Conservation (phyloP, 2,888 invertebrate species). For the Scotopteryx bipunctaria region DNA sequence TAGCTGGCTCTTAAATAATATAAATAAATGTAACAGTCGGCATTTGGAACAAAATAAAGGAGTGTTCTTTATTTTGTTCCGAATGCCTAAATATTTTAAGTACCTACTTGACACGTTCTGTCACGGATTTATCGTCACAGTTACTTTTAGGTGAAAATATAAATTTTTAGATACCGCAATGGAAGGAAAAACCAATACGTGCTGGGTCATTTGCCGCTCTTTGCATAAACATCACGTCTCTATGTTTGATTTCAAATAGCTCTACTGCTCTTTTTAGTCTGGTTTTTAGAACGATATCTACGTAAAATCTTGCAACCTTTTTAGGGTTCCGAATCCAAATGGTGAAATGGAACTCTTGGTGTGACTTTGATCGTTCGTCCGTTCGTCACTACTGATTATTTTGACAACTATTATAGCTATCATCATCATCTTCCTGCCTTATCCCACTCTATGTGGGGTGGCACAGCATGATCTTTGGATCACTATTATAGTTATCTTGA, state of each 20-base stretch:
- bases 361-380: too few species aligned
- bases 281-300: background rate
- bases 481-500: too few species aligned
- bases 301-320: background rate
- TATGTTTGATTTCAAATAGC: slow-evolving; percentile 29
- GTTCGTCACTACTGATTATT: too few species aligned
- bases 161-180: slow-evolving; percentile 55
- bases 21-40: background rate
- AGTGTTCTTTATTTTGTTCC: too few species aligned
- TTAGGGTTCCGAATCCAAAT: background rate
- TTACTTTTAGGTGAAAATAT: slow-evolving; percentile 55
- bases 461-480: too few species aligned
- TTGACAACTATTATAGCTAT: too few species aligned
- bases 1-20: background rate
- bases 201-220: slow-evolving; percentile 55
- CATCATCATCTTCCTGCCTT: too few species aligned
- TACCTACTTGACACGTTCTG: slow-evolving; percentile 25
- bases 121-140: slow-evolving; percentile 49
- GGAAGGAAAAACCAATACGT: slow-evolving; percentile 57
- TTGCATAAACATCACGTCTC: slow-evolving; percentile 59
- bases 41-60: slow-evolving; percentile 10
- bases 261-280: slow-evolving; percentile 12
- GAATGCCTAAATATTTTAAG: too few species aligned
- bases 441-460: too few species aligned
- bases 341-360: too few species aligned